Evolutionary conservation across 2,888 invertebrate genomes (phyloP).

Genomic region (Galeopsomyia nigrocyanea): DNA sequence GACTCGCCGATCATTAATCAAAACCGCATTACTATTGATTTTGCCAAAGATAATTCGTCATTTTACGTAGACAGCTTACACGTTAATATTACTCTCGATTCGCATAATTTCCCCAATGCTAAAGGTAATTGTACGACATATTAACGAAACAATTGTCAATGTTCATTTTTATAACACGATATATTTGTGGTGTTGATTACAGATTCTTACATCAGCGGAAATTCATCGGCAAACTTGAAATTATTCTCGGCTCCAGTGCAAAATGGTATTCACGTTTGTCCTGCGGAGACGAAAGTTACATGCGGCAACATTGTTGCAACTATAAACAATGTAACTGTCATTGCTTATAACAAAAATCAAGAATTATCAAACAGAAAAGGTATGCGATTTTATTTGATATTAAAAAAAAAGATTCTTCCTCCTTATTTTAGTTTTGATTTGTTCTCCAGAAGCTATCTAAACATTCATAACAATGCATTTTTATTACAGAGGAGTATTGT

Average conservation of each 20-base stretch:
- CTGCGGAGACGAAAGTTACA: slow-evolving; percentile 30
- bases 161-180: too few relatives aligned
- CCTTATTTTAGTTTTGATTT: too few relatives aligned
- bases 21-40: background rate
- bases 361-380: slow-evolving; percentile 48
- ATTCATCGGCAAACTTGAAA: slow-evolving; percentile 38
- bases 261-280: slow-evolving; percentile 49
- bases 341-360: slow-evolving; percentile 51
- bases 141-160: background rate
- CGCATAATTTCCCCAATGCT: background rate
- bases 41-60: background rate
- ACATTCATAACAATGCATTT: too few relatives aligned
- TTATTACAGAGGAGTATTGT: slow-evolving; percentile 53
- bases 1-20: background rate
- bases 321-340: slow-evolving; percentile 51
- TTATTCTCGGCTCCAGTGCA: slow-evolving; percentile 47
- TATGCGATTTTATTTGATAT: slow-evolving; percentile 35
- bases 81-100: background rate
- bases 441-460: background rate
- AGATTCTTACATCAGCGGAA: slow-evolving; percentile 3
- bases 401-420: too few relatives aligned
- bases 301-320: slow-evolving; percentile 38
- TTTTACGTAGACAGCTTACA: slow-evolving; percentile 17
- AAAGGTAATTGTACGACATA: slow-evolving; percentile 9
- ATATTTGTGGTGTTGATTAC: background rate